These are phyloP conservation scores for Spongia lamella DNA, from an alignment of 37 sponge, comb jelly and placozoan species.

Conservation along the genomic window DNA sequence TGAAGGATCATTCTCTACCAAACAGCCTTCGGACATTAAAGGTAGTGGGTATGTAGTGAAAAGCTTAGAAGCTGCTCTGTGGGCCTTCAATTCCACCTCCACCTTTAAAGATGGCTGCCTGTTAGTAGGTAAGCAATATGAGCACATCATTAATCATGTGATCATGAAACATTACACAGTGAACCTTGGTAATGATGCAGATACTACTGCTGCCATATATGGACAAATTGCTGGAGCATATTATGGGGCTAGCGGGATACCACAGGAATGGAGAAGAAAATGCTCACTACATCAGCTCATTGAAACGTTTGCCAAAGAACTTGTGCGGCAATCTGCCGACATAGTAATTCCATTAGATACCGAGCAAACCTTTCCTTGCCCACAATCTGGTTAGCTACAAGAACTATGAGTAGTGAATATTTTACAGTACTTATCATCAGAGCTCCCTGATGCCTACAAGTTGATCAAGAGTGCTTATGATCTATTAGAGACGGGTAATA, in stretches of 20 bases:
- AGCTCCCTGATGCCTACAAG: slow-evolving; percentile 12
- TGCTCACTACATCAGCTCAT: slow-evolving; percentile 52
- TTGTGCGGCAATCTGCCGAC: slow-evolving; percentile 26
- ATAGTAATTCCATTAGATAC: slow-evolving; percentile 5
- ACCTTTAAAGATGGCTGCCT: slow-evolving; percentile 89
- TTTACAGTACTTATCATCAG: neutral
- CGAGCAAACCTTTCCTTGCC: neutral
- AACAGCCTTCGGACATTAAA: slow-evolving; percentile 73
- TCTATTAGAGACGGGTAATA: slow-evolving; percentile 58
- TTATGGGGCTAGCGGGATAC: slow-evolving; percentile 75
- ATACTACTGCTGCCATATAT: slow-evolving; percentile 89
- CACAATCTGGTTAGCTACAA: neutral
- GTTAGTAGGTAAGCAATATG: slow-evolving; percentile 44
- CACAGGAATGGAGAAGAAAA: slow-evolving; percentile 70
- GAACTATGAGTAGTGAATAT: neutral
- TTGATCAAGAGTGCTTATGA: slow-evolving; percentile 57
- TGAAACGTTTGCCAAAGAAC: slow-evolving; percentile 70
- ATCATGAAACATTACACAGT: slow-evolving; percentile 17
- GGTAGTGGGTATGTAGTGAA: slow-evolving; percentile 74
- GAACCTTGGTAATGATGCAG: slow-evolving; percentile 84
- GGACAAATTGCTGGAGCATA: slow-evolving; percentile 90
- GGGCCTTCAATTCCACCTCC: slow-evolving; percentile 77
- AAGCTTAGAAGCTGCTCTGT: slow-evolving; percentile 83
- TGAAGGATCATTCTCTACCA: slow-evolving; percentile 68
- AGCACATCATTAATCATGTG: neutral